These are phyloP conservation scores for Nymphalis c-album DNA, from an alignment of 2,888 invertebrate genomes.

Conservation along the genomic window DNA sequence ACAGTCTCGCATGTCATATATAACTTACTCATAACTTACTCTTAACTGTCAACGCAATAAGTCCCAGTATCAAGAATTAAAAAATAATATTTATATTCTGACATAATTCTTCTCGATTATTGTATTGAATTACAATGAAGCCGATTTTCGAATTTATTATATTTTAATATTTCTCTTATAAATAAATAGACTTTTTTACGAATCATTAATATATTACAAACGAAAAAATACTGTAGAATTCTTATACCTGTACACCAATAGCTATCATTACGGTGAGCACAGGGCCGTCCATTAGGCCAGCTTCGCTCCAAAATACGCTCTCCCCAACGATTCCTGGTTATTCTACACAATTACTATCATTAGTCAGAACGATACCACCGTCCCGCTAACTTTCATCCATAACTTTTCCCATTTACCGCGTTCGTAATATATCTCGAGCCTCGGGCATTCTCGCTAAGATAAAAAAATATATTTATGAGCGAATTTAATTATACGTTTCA, in stretches of 20 bases:
- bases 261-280: background rate
- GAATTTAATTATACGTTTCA: slow-evolving; percentile 22
- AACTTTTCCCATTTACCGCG: slow-evolving; percentile 24
- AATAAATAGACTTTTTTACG: no score
- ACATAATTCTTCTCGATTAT: no score
- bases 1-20: no score
- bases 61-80: no score
- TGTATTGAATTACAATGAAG: no score
- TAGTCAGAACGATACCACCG: slow-evolving; percentile 10
- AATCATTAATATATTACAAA: background rate
- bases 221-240: background rate
- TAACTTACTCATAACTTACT: no score
- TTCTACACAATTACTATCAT: slow-evolving; percentile 19
- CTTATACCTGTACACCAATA: background rate
- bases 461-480: slow-evolving; percentile 11
- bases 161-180: no score
- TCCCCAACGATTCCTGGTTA: slow-evolving; percentile 2
- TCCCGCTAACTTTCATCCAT: slow-evolving; percentile 10
- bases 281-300: background rate
- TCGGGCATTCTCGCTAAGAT: background rate
- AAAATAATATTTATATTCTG: no score
- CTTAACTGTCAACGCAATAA: no score
- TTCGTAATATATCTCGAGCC: slow-evolving; percentile 5
- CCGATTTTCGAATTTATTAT: no score
- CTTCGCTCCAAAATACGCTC: background rate